Evolutionary conservation across 2,797 vertebrate genomes (phyloP).

Genomic region (Gorsachius magnificus): DNA sequence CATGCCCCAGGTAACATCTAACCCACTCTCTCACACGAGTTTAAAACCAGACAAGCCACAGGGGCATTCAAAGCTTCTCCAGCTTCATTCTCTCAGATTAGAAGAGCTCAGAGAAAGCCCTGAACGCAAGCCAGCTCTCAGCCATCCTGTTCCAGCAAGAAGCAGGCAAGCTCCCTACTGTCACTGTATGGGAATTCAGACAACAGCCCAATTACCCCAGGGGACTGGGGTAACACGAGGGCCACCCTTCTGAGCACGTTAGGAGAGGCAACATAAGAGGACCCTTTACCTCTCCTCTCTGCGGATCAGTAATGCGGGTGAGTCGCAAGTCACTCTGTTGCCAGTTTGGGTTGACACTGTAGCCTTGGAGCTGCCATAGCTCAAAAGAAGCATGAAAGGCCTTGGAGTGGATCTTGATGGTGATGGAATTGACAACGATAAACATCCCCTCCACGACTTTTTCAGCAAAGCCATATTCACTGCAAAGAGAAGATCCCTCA

Average conservation of each 20-base stretch:
- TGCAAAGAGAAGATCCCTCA: conserved; percentile 60
- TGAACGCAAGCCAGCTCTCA: background rate
- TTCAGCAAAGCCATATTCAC: conserved; percentile 98
- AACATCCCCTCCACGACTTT: conserved; percentile 99
- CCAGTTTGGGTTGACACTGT: conserved; percentile 96
- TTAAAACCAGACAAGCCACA: background rate
- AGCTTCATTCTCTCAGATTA: background rate
- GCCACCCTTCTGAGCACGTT: rapidly evolving
- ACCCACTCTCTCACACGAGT: background rate
- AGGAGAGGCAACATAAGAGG: background rate
- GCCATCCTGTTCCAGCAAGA: background rate
- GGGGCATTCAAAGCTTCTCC: background rate
- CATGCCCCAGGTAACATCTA: background rate
- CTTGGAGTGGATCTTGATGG: conserved; percentile 94
- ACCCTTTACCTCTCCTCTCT: conserved; percentile 89
- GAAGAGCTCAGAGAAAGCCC: background rate
- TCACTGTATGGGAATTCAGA: background rate
- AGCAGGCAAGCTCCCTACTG: background rate
- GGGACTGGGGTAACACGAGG: background rate
- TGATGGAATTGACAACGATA: conserved; percentile 93
- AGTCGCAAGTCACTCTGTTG: conserved; percentile 92
- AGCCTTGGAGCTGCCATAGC: conserved; percentile 97
- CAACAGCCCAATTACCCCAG: background rate
- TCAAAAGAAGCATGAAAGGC: conserved; percentile 97
- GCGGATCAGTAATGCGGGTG: conserved; percentile 92